Base-by-base conservation (phyloP, 53 echinoderm and acorn worm genomes). In the Luidia sarsii region DNA sequence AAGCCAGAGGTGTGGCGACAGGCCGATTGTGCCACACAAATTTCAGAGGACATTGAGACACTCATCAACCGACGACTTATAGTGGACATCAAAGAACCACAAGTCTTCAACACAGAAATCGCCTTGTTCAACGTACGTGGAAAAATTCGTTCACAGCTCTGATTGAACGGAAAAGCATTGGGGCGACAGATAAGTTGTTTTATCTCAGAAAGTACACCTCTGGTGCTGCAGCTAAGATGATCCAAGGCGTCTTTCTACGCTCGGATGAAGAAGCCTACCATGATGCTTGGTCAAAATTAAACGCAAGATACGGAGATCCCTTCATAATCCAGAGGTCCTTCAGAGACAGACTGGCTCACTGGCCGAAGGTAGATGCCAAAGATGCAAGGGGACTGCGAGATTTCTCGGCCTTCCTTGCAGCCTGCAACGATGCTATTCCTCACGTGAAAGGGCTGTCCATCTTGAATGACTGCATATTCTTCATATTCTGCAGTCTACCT, bases 341-440 rank as follows among this genome's bases (percentile, higher is more conserved):
- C 15, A 25, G 90, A 13, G 82, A 86, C 3, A 81, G 51, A 49
- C 50, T 90, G 3, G 72, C 29, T 30, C 65, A 66, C 9, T 90
- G 90, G 90, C 90, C 86, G 0, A 80, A 80, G 23, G 65, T 90
- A n/a, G 33, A 41, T 1, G 59, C 54, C 11, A 73, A 51, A 60
- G 90, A 90, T 82, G 50, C 74, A 1, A 21, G 24, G 33, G 90
- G 67, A 19, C 75, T 90, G 1, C 68, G 86, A 57, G 70, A 68
- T 34, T 86, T 73, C 48, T 64, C 90, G 27, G 89, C 85, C 31
- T 85, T 71, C 57, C 80, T 89, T 18, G 46, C 21, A 9, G 41
- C 65, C 35, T 90, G 91, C 48, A 36, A 50, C n/a, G 91, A 91
- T 46, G 87, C 87, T 18, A 91, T 87, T 62, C 83, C 91, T 3